These are phyloP conservation scores for Drosophila tanythrix DNA, from an alignment of 2,888 invertebrate species.

Conservation along the genomic window DNA sequence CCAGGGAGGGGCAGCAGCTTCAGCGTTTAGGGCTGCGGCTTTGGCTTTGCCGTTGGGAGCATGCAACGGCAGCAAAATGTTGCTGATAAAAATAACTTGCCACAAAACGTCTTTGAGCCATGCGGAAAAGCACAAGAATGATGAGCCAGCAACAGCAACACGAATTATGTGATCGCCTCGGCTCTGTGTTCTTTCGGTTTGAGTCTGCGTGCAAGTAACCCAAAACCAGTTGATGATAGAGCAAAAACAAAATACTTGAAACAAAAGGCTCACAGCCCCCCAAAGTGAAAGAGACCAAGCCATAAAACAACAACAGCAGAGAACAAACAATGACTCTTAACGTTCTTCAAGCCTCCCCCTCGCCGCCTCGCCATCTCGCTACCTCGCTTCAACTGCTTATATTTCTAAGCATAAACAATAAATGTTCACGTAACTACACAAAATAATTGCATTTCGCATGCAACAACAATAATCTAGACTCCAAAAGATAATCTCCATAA, in stretches of 20 bases:
- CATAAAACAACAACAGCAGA: conserved; percentile 18
- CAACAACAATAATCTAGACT: conserved; percentile 18
- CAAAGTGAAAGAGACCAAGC: conserved; percentile 51
- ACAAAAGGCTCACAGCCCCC: conserved; percentile 35
- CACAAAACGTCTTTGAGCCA: conserved; percentile 66
- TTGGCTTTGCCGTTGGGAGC: conserved; percentile 42
- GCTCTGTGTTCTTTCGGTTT: conserved; percentile 42
- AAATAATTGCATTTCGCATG: conserved; percentile 65
- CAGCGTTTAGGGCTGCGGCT: conserved; percentile 5
- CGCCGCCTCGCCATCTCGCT: too few species aligned
- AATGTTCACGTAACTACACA: conserved; percentile 68
- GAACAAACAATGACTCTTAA: conserved; percentile 54
- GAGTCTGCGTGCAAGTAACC: conserved; percentile 67
- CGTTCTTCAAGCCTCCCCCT: neutral
- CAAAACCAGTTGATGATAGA: conserved; percentile 75
- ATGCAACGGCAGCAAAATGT: conserved; percentile 75
- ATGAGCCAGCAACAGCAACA: conserved; percentile 71
- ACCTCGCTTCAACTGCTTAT: neutral
- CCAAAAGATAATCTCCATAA: conserved; percentile 25
- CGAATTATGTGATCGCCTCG: conserved; percentile 75
- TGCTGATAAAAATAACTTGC: conserved; percentile 77
- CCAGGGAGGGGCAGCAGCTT: neutral
- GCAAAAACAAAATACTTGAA: conserved; percentile 36
- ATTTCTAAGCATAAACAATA: conserved; percentile 57
- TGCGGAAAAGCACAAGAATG: conserved; percentile 76